Percentiles rank a stretch among this genome's conserved stretches.
Conservation (phyloP, 2,113 vertebrate species). For the Etia nguti region DNA sequence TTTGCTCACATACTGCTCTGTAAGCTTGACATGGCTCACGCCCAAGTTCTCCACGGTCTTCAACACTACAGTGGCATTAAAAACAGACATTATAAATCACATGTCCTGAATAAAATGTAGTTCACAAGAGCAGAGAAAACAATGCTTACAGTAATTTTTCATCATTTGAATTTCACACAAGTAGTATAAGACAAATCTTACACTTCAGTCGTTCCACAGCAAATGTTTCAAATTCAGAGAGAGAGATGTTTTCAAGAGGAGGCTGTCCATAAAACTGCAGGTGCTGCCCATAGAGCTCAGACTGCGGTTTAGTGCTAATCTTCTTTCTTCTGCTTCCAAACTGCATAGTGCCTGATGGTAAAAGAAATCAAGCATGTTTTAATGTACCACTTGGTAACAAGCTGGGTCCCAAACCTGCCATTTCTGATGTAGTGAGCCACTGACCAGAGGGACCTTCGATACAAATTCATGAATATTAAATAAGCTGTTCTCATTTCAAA, state of each 20-base stretch:
- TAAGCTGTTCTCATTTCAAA: neutral
- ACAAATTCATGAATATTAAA: neutral
- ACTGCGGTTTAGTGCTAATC: constrained; percentile 43
- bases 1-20: constrained; percentile 71
- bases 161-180: neutral
- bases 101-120: neutral
- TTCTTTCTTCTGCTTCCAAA: constrained; percentile 53
- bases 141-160: neutral
- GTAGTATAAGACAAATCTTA: constrained; percentile 61
- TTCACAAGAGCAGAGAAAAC: neutral
- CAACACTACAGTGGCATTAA: constrained; percentile 74
- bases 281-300: constrained; percentile 77
- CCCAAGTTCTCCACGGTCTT: constrained; percentile 89
- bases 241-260: constrained; percentile 85
- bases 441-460: neutral
- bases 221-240: constrained; percentile 87
- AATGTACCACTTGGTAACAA: neutral
- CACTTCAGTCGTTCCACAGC: constrained; percentile 88
- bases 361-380: neutral
- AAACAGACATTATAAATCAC: neutral
- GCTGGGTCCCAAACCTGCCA: neutral
- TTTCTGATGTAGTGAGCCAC: neutral
- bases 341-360: constrained; percentile 55
- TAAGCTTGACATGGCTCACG: constrained; percentile 76
- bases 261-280: constrained; percentile 89